Evolutionary conservation across 2,888 invertebrate species (phyloP), one percentile per base, ranked within the genome.

Genomic region (Melanchra persicariae): DNA sequence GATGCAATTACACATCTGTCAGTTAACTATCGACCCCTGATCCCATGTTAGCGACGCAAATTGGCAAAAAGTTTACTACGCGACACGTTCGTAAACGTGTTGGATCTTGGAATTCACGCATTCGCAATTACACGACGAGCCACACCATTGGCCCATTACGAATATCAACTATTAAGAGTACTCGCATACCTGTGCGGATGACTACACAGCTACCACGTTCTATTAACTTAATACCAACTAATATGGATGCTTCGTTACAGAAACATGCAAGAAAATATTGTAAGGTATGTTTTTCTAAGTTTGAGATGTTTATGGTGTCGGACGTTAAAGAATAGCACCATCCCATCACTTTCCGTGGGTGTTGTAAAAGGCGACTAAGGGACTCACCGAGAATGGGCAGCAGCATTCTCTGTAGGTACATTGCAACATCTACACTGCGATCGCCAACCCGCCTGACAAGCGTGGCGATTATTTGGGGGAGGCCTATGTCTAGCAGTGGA

Each of bases 1-100:
- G 3, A 69, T 73, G 62, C 63, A 71, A 71, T 74, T 65, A 70
- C 61, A 79, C 45, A 66, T 55, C 61, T 71, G 60, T 54, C 76
- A 65, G 58, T 74, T 67, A 78, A 80, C 82, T 59, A 62, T 72
- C 80, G 75, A 70, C 52, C 65, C 69, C 47, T 74, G 66, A 81
- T 72, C 73, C 69, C 61, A 17, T 60, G 74, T 64, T 66, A 69
- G 49, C 63, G 64, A 54, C 47, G 61, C 55, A 68, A 75, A 78
- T 75, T 78, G 73, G 79, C 81, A 79, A 82, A 78, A 84, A 79
- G 65, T 79, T 61, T n/a, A 66, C 37, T 69, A 45, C 34, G 62
- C 34, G 62, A 70, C 70, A 76, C 51, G 65, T 78, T 72, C 59
- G 34, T 68, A 70, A 65, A 80, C 59, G 68, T 68, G 62, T 74